phyloP scores from a whole-genome alignment of 2,113 vertebrate genomes.

The Lethenteron reissneri region DNA sequence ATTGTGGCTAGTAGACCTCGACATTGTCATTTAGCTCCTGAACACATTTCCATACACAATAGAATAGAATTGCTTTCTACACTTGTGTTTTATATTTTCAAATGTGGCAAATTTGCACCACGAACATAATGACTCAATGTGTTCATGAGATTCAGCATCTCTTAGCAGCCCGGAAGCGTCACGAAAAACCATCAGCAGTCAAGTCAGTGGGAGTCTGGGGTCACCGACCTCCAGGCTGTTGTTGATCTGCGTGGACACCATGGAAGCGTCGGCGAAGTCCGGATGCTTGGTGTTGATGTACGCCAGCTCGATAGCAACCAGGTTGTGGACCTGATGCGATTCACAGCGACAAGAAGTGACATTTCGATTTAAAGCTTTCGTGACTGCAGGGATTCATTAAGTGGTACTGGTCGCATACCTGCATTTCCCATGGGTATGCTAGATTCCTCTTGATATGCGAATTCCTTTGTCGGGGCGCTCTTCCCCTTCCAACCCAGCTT shows the following conservation, averaged over 20 bases:
- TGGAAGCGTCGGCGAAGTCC: conserved; percentile 84
- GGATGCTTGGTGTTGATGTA: conserved; percentile 99
- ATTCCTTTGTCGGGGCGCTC: too few relatives aligned
- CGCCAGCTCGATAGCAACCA: conserved; percentile 86
- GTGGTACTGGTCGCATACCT: too few relatives aligned
- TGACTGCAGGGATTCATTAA: too few relatives aligned
- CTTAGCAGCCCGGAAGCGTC: background rate
- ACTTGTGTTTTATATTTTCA: background rate
- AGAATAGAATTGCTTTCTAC: too few relatives aligned
- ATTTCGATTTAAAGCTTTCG: too few relatives aligned
- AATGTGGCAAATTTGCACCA: background rate
- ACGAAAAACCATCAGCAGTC: background rate
- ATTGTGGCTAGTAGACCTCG: too few relatives aligned
- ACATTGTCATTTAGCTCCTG: too few relatives aligned
- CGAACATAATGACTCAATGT: background rate
- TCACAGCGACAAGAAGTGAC: too few relatives aligned
- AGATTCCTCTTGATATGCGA: too few relatives aligned
- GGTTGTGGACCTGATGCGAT: conserved; percentile 58
- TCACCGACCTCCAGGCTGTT: conserved; percentile 70
- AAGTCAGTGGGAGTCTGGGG: background rate
- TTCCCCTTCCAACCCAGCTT: too few relatives aligned
- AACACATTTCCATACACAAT: too few relatives aligned
- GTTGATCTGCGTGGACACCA: conserved; percentile 51
- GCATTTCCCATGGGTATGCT: too few relatives aligned
- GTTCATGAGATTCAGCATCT: background rate